phyloP scores from a whole-genome alignment of 2,113 vertebrate genomes.

The Eulemur macaco region DNA sequence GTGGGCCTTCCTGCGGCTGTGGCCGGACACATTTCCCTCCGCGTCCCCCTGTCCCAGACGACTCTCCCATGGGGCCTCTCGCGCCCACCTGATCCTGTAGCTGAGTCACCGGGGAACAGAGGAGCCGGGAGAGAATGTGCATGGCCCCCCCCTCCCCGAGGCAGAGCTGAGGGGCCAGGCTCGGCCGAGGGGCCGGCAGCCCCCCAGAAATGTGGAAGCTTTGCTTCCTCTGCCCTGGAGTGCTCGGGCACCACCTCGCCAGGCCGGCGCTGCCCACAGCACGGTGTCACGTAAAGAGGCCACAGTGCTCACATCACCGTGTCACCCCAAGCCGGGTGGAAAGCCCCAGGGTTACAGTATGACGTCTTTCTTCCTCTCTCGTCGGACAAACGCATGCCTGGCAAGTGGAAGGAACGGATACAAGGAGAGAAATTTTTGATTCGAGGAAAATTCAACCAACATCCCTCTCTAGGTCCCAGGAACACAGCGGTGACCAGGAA shows the following conservation, averaged over 20 bases:
- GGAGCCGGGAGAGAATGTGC: not conserved
- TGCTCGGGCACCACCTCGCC: not conserved
- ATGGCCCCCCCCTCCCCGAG: not conserved
- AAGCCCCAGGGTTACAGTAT: not conserved
- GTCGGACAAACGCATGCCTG: not conserved
- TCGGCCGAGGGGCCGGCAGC: rapidly evolving
- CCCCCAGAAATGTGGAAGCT: not conserved
- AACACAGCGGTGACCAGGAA: not conserved
- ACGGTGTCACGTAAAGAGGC: not conserved
- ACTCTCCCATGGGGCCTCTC: not conserved
- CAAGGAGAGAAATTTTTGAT: not conserved
- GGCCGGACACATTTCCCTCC: not conserved
- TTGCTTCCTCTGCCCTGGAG: rapidly evolving
- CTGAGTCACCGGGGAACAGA: not conserved
- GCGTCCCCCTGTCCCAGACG: not conserved
- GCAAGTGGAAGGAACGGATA: too few species aligned
- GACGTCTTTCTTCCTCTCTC: not conserved
- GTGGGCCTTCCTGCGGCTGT: rapidly evolving
- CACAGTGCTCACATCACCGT: rapidly evolving
- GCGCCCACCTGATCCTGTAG: too few species aligned
- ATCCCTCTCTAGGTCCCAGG: not conserved
- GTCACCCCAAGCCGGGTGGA: not conserved
- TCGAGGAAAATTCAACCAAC: not conserved
- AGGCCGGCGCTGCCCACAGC: not conserved
- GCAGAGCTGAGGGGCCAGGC: not conserved